phyloP scores from a whole-genome alignment of 2,797 vertebrate species.

The Typhlichthys eigenmanni region DNA sequence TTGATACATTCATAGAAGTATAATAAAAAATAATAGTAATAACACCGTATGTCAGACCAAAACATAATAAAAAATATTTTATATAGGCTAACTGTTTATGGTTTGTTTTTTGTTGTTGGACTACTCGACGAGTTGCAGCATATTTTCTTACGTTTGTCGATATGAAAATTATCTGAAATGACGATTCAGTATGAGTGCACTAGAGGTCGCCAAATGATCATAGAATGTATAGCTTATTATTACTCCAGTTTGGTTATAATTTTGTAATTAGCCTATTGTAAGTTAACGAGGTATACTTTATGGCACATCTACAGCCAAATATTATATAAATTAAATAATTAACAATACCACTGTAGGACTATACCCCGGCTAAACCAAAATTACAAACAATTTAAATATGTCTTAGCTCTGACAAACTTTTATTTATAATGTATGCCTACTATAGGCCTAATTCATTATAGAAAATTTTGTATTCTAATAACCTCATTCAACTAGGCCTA shows the following conservation, averaged over 20 bases:
- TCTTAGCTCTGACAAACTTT: no score
- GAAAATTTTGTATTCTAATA: no score
- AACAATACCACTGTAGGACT: no score
- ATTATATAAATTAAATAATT: no score
- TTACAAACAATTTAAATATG: no score
- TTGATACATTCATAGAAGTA: no score
- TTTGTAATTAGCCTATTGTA: slow-evolving; percentile 7
- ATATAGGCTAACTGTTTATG: background rate
- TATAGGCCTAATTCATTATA: no score
- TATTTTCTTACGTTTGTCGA: background rate
- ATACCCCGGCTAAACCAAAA: no score
- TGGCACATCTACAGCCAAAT: accelerated
- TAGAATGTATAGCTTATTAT: slow-evolving; percentile 19
- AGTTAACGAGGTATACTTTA: background rate
- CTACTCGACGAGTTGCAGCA: background rate
- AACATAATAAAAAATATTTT: slow-evolving; percentile 2
- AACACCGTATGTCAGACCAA: background rate
- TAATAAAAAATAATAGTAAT: no score
- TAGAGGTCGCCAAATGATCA: slow-evolving; percentile 24
- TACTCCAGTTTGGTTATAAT: slow-evolving; percentile 13
- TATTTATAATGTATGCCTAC: no score
- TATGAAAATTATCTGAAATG: background rate
- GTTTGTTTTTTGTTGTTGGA: background rate
- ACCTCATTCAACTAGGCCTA: no score
- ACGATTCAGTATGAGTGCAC: background rate